A percentile compares a stretch with the other conserved stretches of the same genome.
Conservation (phyloP, 1,140 invertebrate species). For the roundworm (Caenorhabditis elegans) region DNA sequence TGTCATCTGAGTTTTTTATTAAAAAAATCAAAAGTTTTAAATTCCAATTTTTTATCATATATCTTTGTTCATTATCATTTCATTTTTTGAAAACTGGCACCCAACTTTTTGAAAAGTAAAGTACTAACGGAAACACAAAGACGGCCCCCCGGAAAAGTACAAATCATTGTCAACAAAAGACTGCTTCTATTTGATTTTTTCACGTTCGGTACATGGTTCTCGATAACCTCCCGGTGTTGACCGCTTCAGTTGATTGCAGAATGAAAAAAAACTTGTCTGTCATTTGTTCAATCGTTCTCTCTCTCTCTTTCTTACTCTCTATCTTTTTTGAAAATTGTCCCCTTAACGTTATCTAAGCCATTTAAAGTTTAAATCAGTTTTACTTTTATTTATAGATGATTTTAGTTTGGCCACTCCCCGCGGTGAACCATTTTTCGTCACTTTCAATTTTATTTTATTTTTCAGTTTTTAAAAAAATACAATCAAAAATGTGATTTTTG, state of each 20-base stretch:
- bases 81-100: too few relatives aligned
- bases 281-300: background rate
- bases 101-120: too few relatives aligned
- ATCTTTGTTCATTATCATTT: too few relatives aligned
- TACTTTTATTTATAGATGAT: background rate
- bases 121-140: too few relatives aligned
- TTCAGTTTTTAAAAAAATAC: too few relatives aligned
- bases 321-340: background rate
- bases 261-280: background rate
- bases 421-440: background rate
- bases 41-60: too few relatives aligned
- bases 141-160: background rate
- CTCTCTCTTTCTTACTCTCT: background rate
- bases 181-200: background rate
- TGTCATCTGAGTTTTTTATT: too few relatives aligned
- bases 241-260: background rate
- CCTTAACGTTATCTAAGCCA: background rate
- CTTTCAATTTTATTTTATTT: too few relatives aligned
- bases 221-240: background rate
- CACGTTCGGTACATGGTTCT: background rate
- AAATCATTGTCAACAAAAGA: background rate
- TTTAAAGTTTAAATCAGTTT: background rate
- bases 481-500: too few relatives aligned
- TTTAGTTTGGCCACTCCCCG: background rate
- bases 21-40: too few relatives aligned